Base-by-base conservation (phyloP, 2,888 invertebrate genomes). In the Drosophila subsilvestris region DNA sequence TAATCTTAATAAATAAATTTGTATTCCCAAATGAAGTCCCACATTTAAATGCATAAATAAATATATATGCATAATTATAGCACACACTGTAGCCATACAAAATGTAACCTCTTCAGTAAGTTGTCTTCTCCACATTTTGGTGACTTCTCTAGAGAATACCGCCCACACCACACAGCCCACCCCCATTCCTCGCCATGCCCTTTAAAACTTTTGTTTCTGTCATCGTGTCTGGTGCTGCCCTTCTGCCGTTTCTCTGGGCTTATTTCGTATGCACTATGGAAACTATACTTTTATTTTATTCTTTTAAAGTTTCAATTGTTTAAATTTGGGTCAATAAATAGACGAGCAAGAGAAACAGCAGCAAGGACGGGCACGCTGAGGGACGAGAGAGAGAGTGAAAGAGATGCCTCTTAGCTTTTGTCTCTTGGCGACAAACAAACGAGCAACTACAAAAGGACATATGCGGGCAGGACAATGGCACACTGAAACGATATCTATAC, bases 241-340 rank as follows among this genome's bases (percentile, higher is more conserved):
- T 25, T 25, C 5, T 25, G 69, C 47, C 57, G 57, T 44, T 57
- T 49, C 44, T 57, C 45, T 55, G 32, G 74, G 53, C 56, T 49
- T 58, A 45, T 71, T 57, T 7, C 56, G 55, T 56, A 48, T 56
- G 65, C 56, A 57, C 61, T 54, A 37, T 37, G 47, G 37, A 60
- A 79, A 57, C 58, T 58, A 55, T 67, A 63, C 56, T 47, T 63
- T 66, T 57, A 58, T 65, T 65, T 61, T 70, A 56, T 75, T 71
- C 70, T 68, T 74, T 80, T 77, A 72, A 78, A 80, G 74, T 72
- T 83, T 73, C 76, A 78, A 80, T 80, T 80, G 84, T 74, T 74
- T 61, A 74, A 79, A 85, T 85, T 80, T 85, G 75, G 84, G 84
- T 85, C 84, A 85, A 74, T 78, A 76, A 60, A 65, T 75, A 75